Percentiles rank a stretch among this genome's conserved stretches.
Conservation (phyloP, 2,797 vertebrate species). For the Okamejei kenojei region DNA sequence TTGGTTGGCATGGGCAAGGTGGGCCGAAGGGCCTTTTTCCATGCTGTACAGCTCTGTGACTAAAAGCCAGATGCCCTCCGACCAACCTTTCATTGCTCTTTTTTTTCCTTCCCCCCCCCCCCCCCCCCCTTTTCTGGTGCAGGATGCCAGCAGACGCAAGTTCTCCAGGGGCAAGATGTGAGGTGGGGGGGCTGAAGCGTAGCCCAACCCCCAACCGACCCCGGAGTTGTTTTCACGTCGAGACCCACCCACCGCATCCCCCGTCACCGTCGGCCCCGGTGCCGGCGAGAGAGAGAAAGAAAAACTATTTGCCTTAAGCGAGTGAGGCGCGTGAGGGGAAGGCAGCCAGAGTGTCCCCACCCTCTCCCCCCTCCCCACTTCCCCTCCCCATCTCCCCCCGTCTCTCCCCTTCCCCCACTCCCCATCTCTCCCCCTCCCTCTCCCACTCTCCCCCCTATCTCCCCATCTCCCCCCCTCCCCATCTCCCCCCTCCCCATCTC, state of each 20-base stretch:
- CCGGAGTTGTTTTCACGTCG: neutral
- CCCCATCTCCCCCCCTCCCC: too few relatives aligned
- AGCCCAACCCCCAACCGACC: neutral
- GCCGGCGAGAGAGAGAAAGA: neutral
- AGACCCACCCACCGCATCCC: neutral
- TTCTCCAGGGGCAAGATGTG: neutral
- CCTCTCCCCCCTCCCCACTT: too few relatives aligned
- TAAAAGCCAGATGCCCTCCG: neutral
- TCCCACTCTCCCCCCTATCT: too few relatives aligned
- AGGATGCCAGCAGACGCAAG: conserved; percentile 1
- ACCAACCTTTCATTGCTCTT: neutral
- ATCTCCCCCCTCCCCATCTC: too few relatives aligned
- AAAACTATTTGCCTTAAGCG: conserved; percentile 28
- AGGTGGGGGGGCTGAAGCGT: neutral
- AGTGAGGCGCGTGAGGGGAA: neutral
- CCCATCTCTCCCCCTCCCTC: too few relatives aligned
- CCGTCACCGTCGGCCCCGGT: neutral
- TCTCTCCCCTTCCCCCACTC: too few relatives aligned
- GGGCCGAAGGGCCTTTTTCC: too few relatives aligned
- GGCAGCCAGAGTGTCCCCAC: too few relatives aligned
- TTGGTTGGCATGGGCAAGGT: too few relatives aligned
- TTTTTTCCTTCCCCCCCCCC: too few relatives aligned
- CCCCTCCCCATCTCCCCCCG: too few relatives aligned
- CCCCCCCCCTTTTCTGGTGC: neutral
- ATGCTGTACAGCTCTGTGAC: too few relatives aligned